Conservation (phyloP, 2,888 invertebrate species). For the Glyphotaelius pellucidus region DNA sequence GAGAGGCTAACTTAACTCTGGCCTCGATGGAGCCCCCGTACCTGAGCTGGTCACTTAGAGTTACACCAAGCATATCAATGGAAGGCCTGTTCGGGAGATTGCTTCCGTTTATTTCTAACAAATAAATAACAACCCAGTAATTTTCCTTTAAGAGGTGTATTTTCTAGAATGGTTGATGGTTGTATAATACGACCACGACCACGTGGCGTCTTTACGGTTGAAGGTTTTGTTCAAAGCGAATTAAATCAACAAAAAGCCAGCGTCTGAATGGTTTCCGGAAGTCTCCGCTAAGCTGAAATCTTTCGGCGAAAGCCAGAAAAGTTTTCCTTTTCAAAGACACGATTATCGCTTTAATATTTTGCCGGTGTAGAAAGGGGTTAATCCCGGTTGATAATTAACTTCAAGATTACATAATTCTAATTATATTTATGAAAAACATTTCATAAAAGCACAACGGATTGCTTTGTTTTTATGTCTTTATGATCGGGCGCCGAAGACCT, state of each 20-base stretch:
- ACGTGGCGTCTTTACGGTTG: neutral
- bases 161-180: neutral
- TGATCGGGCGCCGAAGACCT: neutral
- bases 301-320: neutral
- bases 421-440: neutral
- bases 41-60: too few relatives aligned
- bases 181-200: neutral
- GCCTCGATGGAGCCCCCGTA: too few relatives aligned
- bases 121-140: too few relatives aligned
- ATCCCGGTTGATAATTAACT: neutral
- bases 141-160: neutral
- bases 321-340: neutral
- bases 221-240: neutral
- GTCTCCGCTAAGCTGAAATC: neutral
- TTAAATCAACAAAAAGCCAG: constrained; percentile 2
- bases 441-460: too few relatives aligned
- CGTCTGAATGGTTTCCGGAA: constrained; percentile 5
- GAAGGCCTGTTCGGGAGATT: too few relatives aligned
- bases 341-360: neutral
- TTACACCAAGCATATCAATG: too few relatives aligned
- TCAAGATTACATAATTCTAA: neutral
- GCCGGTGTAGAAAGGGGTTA: neutral
- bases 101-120: too few relatives aligned
- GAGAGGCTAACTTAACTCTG: too few relatives aligned
- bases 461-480: neutral